These are phyloP conservation scores for Acyrthosiphon pisum DNA, from an alignment of 1,140 invertebrate species.

Conservation along the genomic window DNA sequence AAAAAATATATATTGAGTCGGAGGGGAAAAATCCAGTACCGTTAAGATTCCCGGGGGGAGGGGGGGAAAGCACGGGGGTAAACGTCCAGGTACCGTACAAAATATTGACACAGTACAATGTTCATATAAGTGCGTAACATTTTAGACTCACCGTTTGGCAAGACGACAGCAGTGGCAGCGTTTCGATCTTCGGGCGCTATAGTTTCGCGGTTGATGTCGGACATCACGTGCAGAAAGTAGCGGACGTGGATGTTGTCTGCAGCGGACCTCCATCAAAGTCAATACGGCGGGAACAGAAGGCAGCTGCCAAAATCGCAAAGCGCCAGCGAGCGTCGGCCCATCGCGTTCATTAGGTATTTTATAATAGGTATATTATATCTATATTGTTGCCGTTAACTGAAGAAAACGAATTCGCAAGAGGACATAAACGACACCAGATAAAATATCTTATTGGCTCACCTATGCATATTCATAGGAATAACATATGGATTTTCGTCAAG, in stretches of 20 bases:
- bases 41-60: no score
- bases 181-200: neutral
- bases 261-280: neutral
- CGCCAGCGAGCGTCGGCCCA: neutral
- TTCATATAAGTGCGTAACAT: neutral
- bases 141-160: slow-evolving; percentile 38
- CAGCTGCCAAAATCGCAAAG: neutral
- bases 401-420: neutral
- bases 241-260: neutral
- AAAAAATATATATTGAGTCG: no score
- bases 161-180: neutral
- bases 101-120: neutral
- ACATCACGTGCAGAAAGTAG: slow-evolving; percentile 22
- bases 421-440: neutral
- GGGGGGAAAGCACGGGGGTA: no score
- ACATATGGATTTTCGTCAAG: no score
- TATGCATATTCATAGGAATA: neutral
- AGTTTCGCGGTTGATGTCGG: neutral
- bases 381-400: neutral
- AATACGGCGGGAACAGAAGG: neutral
- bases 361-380: neutral
- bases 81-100: no score
- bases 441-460: neutral
- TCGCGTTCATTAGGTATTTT: neutral
- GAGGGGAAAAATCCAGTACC: no score